phyloP scores from a whole-genome alignment of 2,113 vertebrate genomes.

The Microcebus jonahi region DNA sequence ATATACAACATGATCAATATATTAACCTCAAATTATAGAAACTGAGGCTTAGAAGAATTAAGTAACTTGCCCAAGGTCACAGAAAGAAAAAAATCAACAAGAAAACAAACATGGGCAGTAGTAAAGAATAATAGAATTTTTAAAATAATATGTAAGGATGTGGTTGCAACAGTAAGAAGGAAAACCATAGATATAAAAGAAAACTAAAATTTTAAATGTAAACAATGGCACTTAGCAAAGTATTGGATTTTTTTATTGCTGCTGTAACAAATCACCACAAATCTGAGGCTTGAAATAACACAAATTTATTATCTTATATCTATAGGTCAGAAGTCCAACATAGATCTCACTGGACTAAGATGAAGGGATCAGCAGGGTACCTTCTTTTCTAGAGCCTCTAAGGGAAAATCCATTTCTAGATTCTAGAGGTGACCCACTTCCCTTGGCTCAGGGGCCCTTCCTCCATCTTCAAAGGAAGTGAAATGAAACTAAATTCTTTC shows the following conservation, averaged over 20 bases:
- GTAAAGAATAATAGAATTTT: background rate
- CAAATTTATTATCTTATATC: background rate
- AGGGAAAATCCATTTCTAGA: no score
- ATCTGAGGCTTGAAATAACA: background rate
- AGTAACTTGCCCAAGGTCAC: no score
- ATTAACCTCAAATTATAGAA: no score
- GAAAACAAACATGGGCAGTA: background rate
- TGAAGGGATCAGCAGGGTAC: no score
- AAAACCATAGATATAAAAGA: background rate
- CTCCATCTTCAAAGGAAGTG: no score
- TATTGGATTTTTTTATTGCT: background rate
- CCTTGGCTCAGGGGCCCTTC: no score
- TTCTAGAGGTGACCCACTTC: no score
- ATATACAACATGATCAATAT: no score
- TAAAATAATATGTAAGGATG: background rate
- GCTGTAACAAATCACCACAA: background rate
- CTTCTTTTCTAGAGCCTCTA: background rate
- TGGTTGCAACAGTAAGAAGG: background rate
- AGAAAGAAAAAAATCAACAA: no score
- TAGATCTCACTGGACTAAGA: background rate
- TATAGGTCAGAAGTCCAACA: background rate
- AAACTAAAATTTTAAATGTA: background rate
- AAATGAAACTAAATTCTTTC: no score
- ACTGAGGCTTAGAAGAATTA: no score
- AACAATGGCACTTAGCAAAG: background rate